These are phyloP conservation scores for Achatina immaculata DNA, from an alignment of 1,140 invertebrate species.

Conservation along the genomic window DNA sequence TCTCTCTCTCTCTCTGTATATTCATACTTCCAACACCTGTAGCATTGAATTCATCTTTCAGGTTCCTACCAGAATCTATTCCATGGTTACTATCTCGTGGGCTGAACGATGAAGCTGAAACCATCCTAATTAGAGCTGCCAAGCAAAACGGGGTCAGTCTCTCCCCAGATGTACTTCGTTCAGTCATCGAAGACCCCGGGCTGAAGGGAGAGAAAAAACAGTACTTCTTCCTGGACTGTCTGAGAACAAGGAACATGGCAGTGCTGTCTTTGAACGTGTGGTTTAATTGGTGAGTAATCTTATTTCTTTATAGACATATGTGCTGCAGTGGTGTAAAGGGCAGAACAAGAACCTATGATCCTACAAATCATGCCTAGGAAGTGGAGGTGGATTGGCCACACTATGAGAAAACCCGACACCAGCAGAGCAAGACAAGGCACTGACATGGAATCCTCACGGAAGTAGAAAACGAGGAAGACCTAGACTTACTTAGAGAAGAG, in stretches of 20 bases:
- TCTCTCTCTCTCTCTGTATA: no score
- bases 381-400: no score
- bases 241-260: conserved; percentile 46
- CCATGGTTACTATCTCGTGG: conserved; percentile 60
- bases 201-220: conserved; percentile 26
- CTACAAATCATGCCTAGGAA: no score
- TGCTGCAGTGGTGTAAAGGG: no score
- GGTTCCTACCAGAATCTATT: conserved; percentile 62
- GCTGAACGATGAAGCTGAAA: conserved; percentile 50
- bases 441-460: no score
- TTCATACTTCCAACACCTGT: no score
- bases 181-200: conserved; percentile 35
- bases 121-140: conserved; percentile 53
- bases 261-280: conserved; percentile 56
- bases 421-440: no score
- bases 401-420: no score
- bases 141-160: conserved; percentile 52
- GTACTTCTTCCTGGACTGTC: conserved; percentile 49
- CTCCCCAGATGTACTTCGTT: conserved; percentile 38
- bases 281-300: conserved; percentile 57
- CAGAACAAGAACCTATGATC: no score
- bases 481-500: no score
- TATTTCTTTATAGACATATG: neutral
- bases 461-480: no score
- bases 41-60: no score